A percentile compares a stretch with the other conserved stretches of the same genome.
These are phyloP conservation scores for Amphiduros pacificus DNA, from an alignment of 2,888 invertebrate genomes.

Conservation along the genomic window DNA sequence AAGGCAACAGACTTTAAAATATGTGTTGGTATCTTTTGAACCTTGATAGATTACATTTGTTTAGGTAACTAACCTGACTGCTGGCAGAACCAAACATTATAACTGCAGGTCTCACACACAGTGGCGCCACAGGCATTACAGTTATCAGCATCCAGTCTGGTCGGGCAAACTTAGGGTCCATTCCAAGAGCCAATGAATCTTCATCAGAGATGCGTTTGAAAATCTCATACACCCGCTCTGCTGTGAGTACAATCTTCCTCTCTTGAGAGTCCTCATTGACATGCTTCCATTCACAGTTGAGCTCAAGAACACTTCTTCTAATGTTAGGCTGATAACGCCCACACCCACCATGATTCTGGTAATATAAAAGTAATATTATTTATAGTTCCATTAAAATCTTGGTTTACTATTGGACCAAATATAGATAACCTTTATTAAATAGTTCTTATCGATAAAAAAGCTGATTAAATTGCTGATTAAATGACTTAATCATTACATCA, in stretches of 20 bases:
- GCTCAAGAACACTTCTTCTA: conserved; percentile 83
- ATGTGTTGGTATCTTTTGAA: too few relatives aligned
- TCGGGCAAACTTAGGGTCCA: conserved; percentile 92
- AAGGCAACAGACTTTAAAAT: too few relatives aligned
- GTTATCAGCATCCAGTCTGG: conserved; percentile 99
- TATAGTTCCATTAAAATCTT: not conserved
- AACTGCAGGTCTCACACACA: conserved; percentile 94
- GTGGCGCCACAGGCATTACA: conserved; percentile 94
- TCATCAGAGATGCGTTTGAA: conserved; percentile 84
- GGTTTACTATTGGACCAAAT: not conserved
- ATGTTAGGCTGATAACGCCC: conserved; percentile 97
- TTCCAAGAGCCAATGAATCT: conserved; percentile 87
- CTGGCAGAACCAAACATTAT: conserved; percentile 99
- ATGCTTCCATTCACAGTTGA: conserved; percentile 96
- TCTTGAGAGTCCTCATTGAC: conserved; percentile 97
- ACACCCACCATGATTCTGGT: conserved; percentile 88
- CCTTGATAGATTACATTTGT: too few relatives aligned
- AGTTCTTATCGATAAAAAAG: too few relatives aligned
- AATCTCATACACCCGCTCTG: conserved; percentile 96
- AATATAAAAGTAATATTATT: not conserved
- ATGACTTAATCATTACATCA: too few relatives aligned
- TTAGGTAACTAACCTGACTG: conserved; percentile 75
- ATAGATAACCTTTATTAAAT: not conserved
- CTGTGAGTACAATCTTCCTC: conserved; percentile 88
- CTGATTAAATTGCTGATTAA: too few relatives aligned